phyloP scores from a whole-genome alignment of 2,113 vertebrate species.

The Neotragus pygmaeus region DNA sequence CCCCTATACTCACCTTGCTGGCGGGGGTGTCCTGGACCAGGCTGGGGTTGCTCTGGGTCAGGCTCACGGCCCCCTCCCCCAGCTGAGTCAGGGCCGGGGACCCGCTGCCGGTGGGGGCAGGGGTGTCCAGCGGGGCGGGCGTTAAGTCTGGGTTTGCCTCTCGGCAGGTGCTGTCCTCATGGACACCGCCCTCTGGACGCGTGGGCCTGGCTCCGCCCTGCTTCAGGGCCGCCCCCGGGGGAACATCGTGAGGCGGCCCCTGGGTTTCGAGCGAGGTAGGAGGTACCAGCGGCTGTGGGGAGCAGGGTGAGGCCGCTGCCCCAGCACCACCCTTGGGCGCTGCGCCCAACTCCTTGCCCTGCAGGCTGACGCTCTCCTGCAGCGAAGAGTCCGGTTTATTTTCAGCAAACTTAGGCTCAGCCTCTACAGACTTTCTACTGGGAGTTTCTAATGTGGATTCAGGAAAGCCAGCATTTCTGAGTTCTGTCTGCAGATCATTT shows the following conservation, averaged over 20 bases:
- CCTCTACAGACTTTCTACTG: slow-evolving; percentile 71
- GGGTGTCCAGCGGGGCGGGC: slow-evolving; percentile 70
- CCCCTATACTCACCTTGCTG: background rate
- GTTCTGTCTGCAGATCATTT: slow-evolving; percentile 68
- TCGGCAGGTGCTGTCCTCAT: slow-evolving; percentile 66
- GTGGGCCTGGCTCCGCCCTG: slow-evolving; percentile 69
- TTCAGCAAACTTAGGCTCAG: slow-evolving; percentile 63
- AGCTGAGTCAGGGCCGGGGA: background rate
- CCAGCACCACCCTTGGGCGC: slow-evolving; percentile 36
- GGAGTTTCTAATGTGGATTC: slow-evolving; percentile 80
- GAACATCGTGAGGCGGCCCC: slow-evolving; percentile 60
- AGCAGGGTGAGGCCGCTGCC: slow-evolving; percentile 54
- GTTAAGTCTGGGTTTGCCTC: slow-evolving; percentile 48
- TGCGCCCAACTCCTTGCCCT: slow-evolving; percentile 76
- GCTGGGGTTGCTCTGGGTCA: background rate
- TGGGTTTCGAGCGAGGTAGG: slow-evolving; percentile 77
- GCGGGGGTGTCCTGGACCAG: background rate
- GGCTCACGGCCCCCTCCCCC: slow-evolving; percentile 29
- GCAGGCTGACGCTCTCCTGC: slow-evolving; percentile 56
- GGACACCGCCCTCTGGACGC: slow-evolving; percentile 59
- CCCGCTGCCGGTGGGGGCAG: slow-evolving; percentile 62
- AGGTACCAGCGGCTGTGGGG: slow-evolving; percentile 77
- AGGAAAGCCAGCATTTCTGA: slow-evolving; percentile 76
- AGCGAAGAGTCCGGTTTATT: slow-evolving; percentile 63
- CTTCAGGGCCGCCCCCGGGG: slow-evolving; percentile 46